Conservation (phyloP, 1,140 invertebrate species). For the Atopsyche davidsoni region DNA sequence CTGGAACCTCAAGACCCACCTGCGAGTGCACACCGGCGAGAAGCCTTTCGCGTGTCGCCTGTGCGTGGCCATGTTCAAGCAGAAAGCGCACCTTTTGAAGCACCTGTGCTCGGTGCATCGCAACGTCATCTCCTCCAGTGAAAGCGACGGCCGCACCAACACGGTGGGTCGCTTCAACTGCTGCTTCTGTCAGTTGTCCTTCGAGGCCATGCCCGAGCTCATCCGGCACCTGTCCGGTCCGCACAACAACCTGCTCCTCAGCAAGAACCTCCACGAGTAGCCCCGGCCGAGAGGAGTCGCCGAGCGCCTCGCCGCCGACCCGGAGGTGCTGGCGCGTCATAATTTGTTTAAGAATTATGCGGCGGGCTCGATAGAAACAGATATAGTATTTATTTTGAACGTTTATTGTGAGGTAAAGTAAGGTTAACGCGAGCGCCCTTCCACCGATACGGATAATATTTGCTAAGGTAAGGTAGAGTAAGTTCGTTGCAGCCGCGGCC, state of each 20-base stretch:
- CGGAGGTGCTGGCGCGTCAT: slow-evolving; percentile 46
- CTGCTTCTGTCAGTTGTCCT: slow-evolving; percentile 77
- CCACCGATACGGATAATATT: slow-evolving; percentile 31
- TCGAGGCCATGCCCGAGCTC: slow-evolving; percentile 75
- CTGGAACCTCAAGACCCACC: slow-evolving; percentile 81
- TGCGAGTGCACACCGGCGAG: slow-evolving; percentile 78
- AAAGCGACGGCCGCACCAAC: slow-evolving; percentile 61
- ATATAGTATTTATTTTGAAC: slow-evolving; percentile 51
- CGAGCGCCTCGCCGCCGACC: background rate
- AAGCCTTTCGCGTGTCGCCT: slow-evolving; percentile 81
- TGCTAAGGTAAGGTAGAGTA: slow-evolving; percentile 19
- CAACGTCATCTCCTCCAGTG: slow-evolving; percentile 69
- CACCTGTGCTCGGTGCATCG: slow-evolving; percentile 81
- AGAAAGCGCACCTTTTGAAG: slow-evolving; percentile 78
- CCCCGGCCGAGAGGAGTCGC: slow-evolving; percentile 40
- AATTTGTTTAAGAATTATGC: slow-evolving; percentile 55
- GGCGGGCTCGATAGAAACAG: slow-evolving; percentile 48
- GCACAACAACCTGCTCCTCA: slow-evolving; percentile 77
- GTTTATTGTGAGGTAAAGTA: slow-evolving; percentile 31
- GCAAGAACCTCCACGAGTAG: slow-evolving; percentile 77
- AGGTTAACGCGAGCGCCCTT: slow-evolving; percentile 28
- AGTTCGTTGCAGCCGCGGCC: slow-evolving; percentile 1
- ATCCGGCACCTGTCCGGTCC: slow-evolving; percentile 79
- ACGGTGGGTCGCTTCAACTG: slow-evolving; percentile 65
- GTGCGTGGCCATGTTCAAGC: slow-evolving; percentile 84